Evolutionary conservation across 2,888 invertebrate genomes (phyloP).

Genomic region (Cryptocheilus praepositus): DNA sequence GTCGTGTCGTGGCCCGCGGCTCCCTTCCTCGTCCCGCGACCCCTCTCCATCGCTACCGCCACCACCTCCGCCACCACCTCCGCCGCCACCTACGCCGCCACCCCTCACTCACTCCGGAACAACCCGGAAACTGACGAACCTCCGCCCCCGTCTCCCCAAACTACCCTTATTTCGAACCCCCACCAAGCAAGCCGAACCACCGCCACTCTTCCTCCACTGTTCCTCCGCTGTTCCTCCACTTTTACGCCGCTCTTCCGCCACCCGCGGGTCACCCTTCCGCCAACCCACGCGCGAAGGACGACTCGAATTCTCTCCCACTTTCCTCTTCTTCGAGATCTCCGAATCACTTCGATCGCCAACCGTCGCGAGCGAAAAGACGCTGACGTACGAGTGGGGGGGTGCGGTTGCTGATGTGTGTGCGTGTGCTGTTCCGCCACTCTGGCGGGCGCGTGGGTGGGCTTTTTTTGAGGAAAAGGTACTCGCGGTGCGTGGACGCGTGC

Average conservation of each 20-base stretch:
- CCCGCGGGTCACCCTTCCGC: conserved; percentile 25
- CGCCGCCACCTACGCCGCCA: conserved; percentile 51
- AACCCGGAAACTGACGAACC: conserved; percentile 73
- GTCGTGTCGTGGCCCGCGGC: conserved; percentile 76
- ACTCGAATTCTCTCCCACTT: conserved; percentile 20
- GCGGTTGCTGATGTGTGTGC: not conserved
- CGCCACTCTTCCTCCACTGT: conserved; percentile 15
- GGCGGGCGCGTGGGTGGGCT: no score
- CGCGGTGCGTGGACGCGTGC: no score
- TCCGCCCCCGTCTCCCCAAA: conserved; percentile 54
- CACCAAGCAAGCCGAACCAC: conserved; percentile 39
- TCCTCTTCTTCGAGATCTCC: conserved; percentile 4
- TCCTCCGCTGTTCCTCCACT: conserved; percentile 32
- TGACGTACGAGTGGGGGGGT: not conserved
- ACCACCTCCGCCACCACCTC: conserved; percentile 69
- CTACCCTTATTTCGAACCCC: conserved; percentile 68
- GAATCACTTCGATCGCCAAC: conserved; percentile 17
- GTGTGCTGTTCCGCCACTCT: no score
- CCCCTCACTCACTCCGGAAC: conserved; percentile 68
- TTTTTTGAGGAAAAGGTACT: no score
- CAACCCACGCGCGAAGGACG: conserved; percentile 17
- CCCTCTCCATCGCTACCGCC: conserved; percentile 59
- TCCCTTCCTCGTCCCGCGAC: conserved; percentile 59
- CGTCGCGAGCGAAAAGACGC: not conserved
- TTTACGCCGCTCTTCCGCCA: conserved; percentile 18